phyloP scores from a whole-genome alignment of 2,113 vertebrate species.

The Machaerirhynchus nigripectus region DNA sequence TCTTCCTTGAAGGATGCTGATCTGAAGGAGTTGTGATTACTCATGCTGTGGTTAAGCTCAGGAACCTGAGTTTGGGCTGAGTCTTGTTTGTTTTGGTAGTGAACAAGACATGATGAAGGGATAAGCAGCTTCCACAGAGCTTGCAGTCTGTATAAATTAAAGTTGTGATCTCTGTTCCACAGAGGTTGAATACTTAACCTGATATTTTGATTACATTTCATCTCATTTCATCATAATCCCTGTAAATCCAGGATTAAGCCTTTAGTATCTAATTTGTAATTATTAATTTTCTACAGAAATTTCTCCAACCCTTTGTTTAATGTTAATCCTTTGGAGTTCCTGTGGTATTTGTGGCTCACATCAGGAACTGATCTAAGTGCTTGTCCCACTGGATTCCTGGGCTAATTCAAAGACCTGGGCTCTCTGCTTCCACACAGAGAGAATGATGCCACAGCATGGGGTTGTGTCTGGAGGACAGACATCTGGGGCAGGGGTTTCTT shows the following conservation, averaged over 20 bases:
- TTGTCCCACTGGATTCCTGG: background rate
- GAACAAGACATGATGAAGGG: background rate
- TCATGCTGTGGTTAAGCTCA: background rate
- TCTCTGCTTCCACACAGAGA: background rate
- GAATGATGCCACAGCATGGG: background rate
- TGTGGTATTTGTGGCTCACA: background rate
- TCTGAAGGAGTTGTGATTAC: background rate
- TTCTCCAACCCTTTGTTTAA: background rate
- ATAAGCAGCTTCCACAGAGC: slow-evolving; percentile 1
- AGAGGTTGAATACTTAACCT: background rate
- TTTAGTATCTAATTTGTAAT: slow-evolving; percentile 28
- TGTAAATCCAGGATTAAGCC: slow-evolving; percentile 22
- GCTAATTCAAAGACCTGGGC: accelerated
- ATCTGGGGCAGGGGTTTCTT: background rate
- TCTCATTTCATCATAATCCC: background rate
- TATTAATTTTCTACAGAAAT: slow-evolving; percentile 6
- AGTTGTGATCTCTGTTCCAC: background rate
- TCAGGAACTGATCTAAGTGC: background rate
- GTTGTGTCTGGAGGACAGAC: background rate
- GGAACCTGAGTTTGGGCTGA: background rate
- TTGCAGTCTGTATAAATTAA: background rate
- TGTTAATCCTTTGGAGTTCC: background rate
- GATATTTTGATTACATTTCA: slow-evolving; percentile 6
- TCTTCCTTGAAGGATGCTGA: background rate
- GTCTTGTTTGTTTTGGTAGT: background rate